Evolutionary conservation across 2,888 invertebrate genomes (phyloP).

Genomic region (Bhutanitis thaidina): DNA sequence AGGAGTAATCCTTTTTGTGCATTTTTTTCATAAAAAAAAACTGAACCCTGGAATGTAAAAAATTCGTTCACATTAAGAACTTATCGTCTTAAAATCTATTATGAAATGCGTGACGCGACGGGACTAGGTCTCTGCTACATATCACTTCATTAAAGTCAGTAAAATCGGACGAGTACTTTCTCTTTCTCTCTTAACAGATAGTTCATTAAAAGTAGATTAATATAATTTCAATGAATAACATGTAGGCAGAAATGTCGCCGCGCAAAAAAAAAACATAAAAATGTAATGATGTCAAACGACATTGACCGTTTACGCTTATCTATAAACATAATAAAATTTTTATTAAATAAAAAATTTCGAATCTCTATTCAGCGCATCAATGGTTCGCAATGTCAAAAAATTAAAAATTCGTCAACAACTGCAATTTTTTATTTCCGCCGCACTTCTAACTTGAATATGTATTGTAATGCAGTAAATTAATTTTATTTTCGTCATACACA

Average conservation of each 20-base stretch:
- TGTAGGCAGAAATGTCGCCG: conserved; percentile 66
- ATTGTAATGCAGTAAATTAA: background rate
- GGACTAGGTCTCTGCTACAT: conserved; percentile 67
- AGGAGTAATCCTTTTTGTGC: conserved; percentile 45
- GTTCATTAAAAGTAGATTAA: too few relatives aligned
- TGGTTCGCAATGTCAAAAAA: background rate
- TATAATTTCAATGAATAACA: conserved; percentile 44
- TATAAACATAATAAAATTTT: conserved; percentile 14
- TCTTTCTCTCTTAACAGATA: too few relatives aligned
- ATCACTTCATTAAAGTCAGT: conserved; percentile 43
- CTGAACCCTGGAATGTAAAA: conserved; percentile 72
- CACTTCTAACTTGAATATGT: background rate
- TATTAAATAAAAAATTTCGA: conserved; percentile 13
- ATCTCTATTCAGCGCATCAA: conserved; percentile 19
- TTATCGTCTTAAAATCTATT: conserved; percentile 57
- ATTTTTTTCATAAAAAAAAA: conserved; percentile 32
- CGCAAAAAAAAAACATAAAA: conserved; percentile 35
- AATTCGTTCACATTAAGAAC: conserved; percentile 61
- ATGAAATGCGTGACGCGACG: conserved; percentile 72
- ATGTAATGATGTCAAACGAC: conserved; percentile 22
- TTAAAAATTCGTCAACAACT: background rate
- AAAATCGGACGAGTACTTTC: too few relatives aligned
- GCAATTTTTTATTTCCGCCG: background rate
- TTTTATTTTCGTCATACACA: too few relatives aligned
- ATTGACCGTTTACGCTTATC: conserved; percentile 22